A percentile compares a stretch with the other conserved stretches of the same genome.
These are phyloP conservation scores for Chionodraco myersi DNA, from an alignment of 2,113 vertebrate species.

Conservation along the genomic window DNA sequence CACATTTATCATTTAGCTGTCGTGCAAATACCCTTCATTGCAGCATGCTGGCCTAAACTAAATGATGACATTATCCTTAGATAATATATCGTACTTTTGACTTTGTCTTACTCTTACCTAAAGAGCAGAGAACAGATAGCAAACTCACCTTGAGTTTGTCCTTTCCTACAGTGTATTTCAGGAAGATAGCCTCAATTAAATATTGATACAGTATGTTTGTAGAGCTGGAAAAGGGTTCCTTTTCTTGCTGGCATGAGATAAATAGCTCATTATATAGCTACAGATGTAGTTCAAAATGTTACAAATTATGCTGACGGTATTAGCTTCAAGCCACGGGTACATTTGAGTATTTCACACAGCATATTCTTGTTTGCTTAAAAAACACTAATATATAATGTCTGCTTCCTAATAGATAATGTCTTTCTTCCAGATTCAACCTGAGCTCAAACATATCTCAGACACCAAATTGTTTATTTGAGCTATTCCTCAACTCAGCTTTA, in stretches of 20 bases:
- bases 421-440: neutral
- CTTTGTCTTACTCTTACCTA: slow-evolving; percentile 14
- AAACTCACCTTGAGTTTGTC: slow-evolving; percentile 48
- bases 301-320: neutral
- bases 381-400: neutral
- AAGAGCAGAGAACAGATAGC: slow-evolving; percentile 21
- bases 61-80: slow-evolving; percentile 49
- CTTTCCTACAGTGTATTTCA: slow-evolving; percentile 3
- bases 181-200: slow-evolving; percentile 5
- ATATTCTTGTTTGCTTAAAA: neutral
- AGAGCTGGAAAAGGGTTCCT: neutral
- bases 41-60: slow-evolving; percentile 42
- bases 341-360: neutral
- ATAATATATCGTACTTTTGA: slow-evolving; percentile 26
- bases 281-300: neutral
- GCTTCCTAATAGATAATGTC: neutral
- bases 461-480: neutral
- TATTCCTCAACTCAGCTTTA: neutral
- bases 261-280: neutral
- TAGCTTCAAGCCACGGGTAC: no score
- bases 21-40: slow-evolving; percentile 46
- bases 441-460: neutral
- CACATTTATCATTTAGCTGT: slow-evolving; percentile 45
- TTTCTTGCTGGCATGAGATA: neutral
- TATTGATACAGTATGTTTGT: neutral